phyloP scores from a whole-genome alignment of 2,888 invertebrate species.

The Pachycephus smyrnensis region DNA sequence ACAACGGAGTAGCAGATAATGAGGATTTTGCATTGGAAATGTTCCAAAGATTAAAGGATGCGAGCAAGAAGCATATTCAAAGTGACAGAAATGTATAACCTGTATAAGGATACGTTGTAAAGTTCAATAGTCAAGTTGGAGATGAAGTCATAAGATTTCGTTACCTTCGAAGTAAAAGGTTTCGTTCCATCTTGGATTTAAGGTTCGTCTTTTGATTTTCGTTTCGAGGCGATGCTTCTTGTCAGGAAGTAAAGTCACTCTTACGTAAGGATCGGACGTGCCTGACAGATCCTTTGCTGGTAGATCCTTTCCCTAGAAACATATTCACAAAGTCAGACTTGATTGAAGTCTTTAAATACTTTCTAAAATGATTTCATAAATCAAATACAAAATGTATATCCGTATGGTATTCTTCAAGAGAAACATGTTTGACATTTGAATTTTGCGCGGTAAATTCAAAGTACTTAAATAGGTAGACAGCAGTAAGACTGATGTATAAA shows the following conservation, averaged over 20 bases:
- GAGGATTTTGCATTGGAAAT: background rate
- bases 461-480: background rate
- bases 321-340: slow-evolving; percentile 1
- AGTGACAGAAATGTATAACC: background rate
- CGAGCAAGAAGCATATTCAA: background rate
- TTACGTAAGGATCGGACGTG: slow-evolving; percentile 92
- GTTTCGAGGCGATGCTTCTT: slow-evolving; percentile 93
- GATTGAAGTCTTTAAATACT: background rate
- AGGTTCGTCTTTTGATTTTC: slow-evolving; percentile 89
- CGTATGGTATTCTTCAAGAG: background rate
- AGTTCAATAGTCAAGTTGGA: background rate
- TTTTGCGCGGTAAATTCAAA: background rate
- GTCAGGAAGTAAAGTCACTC: slow-evolving; percentile 89
- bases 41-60: background rate
- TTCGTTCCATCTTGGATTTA: slow-evolving; percentile 94
- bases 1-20: background rate
- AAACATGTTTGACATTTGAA: background rate
- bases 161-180: slow-evolving; percentile 91
- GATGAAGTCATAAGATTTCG: slow-evolving; percentile 13
- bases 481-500: background rate
- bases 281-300: slow-evolving; percentile 94
- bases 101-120: background rate
- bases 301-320: slow-evolving; percentile 86
- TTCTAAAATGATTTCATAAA: background rate
- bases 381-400: background rate